Base-by-base conservation (phyloP, 2,888 invertebrate species). In the Caenorhabditis sp. region DNA sequence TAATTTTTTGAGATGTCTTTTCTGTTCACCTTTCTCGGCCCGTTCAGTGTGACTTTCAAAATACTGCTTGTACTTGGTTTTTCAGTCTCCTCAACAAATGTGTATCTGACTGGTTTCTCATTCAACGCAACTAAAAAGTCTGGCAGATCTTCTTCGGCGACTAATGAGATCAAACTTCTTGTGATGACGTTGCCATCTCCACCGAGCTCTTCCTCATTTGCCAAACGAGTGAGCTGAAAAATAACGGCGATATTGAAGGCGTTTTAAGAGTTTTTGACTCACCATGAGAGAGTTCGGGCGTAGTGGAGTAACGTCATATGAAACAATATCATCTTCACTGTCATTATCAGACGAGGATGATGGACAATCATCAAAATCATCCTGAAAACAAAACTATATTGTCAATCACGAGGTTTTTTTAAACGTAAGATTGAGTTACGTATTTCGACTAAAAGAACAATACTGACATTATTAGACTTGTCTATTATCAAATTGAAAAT, bases 81-180 rank as follows among this genome's bases (percentile, higher is more conserved):
- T 12, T 69, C 63, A 14, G 60, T 55, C 36, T 74, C 69, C 26
- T 74, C 74, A 1, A 73, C 66, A 19, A 69, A 66, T 14, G 63
- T 64, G 21, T 69, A 69, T 64, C 59, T 54, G 21, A 69, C 60
- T 17, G 69, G 69, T 51, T 74, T 74, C 58, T 74, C 74, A 60
- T 68, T 61, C 53, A 74, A 59, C 37, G 74, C 69, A 49, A 68
- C 69, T 37, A 74, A 64, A 51, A 74, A 74, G 43, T 74, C 74
- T 27, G 74, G 66, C 53, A 74, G 23, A 61, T 74, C 74, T 37
- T 74, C 74, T 58, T 74, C 74, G 49, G 74, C 69, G 2, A 74
- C 68, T 4, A 74, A 50, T 17, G 69, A 69, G 58, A 74, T 57
- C 43, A 74, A 62, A 54, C 74, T 74, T 24, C 74, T 62, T 26